Percentiles rank a stretch among this genome's conserved stretches.
Evolutionary conservation across 1,140 invertebrate genomes (phyloP).

Genomic region (Meloidogyne exigua): DNA sequence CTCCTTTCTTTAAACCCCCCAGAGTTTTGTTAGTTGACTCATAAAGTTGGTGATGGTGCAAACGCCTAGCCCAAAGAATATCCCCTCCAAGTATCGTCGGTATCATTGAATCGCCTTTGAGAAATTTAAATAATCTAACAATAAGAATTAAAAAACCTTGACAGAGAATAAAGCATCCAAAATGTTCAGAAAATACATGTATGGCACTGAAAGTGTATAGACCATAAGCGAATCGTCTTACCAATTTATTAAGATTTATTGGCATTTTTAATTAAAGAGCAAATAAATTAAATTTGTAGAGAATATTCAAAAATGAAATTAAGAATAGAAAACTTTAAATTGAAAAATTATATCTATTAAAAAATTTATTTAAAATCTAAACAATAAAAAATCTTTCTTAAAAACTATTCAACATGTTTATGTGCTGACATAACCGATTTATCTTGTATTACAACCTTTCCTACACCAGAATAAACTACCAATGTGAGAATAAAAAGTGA

Average conservation of each 20-base stretch:
- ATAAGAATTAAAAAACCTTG: background rate
- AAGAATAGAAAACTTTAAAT: background rate
- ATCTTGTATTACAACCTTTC: background rate
- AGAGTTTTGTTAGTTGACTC: background rate
- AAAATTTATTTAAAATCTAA: background rate
- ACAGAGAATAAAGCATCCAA: constrained; percentile 2
- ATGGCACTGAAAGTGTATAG: background rate
- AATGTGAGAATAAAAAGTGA: constrained; percentile 4
- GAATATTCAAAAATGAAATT: background rate
- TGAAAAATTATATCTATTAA: background rate
- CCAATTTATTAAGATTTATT: background rate
- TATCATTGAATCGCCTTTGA: constrained; percentile 22
- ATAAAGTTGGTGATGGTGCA: background rate
- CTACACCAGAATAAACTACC: constrained; percentile 20
- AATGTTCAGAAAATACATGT: background rate
- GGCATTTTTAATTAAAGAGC: background rate
- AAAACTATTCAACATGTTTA: background rate
- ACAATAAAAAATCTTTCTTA: background rate
- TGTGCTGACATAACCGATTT: background rate
- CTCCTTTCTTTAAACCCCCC: background rate
- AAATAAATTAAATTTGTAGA: background rate
- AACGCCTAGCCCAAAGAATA: constrained; percentile 15
- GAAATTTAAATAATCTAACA: background rate
- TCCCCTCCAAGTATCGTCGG: background rate
- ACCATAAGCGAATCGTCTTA: background rate